Evolutionary conservation across 2,113 vertebrate genomes (phyloP).

Genomic region (Cavia aperea): DNA sequence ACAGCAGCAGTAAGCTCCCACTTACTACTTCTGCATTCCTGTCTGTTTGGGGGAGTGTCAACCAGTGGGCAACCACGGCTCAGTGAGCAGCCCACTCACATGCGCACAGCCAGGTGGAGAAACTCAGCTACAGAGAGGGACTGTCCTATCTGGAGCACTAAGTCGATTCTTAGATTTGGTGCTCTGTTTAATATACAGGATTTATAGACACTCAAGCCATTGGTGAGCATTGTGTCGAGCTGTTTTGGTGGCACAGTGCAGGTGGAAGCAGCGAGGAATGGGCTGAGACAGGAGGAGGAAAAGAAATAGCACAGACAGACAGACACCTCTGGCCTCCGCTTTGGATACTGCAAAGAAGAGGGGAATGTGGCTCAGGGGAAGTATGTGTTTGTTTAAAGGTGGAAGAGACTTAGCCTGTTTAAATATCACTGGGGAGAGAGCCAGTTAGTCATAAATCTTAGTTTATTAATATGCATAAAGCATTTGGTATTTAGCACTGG

Average conservation of each 20-base stretch:
- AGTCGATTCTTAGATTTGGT: neutral
- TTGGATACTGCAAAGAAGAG: neutral
- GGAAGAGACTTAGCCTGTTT: constrained; percentile 15
- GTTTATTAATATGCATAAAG: neutral
- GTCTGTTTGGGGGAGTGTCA: neutral
- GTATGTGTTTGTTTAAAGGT: neutral
- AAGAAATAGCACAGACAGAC: neutral
- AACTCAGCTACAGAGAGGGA: too few species aligned
- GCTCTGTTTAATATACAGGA: neutral
- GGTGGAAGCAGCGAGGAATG: neutral
- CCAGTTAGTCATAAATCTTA: constrained; percentile 26
- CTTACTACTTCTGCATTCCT: neutral
- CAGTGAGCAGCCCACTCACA: neutral
- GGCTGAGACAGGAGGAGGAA: neutral
- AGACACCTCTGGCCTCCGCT: neutral
- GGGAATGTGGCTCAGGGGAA: neutral
- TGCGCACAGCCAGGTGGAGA: neutral
- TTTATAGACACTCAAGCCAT: neutral
- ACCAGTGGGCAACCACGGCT: neutral
- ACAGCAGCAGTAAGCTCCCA: neutral
- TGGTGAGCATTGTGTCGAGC: neutral
- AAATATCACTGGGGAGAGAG: constrained; percentile 33
- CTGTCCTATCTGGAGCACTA: neutral
- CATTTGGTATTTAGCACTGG: neutral
- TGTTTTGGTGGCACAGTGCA: neutral